Base-by-base conservation (phyloP, 2,797 vertebrate species). In the Eleutherodactylus coqui region DNA sequence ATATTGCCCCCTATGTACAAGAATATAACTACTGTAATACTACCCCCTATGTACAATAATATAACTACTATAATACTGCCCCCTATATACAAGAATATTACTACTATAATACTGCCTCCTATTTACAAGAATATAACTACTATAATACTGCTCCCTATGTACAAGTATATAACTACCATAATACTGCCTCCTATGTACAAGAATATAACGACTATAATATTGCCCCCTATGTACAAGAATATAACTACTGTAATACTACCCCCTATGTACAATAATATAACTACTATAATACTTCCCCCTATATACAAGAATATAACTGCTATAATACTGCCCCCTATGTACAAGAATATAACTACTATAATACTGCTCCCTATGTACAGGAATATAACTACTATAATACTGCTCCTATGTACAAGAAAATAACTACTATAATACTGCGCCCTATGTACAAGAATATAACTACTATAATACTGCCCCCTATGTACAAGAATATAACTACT, bases 131-230 rank as follows among this genome's bases (percentile, higher is more conserved):
- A 64, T 64, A 32, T 64, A 64, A 64, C 60, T 64, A 64, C 29
- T 64, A 64, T 64, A 64, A 55, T 55, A n/a, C 53, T 55, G 24
- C 21, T n/a, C 24, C n/a, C 24, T 55, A 55, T 55, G 24, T n/a
- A 55, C 53, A 55, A 55, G 53, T n/a, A 55, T 55, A 55, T 55
- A 55, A 55, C 53, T 55, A n/a, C 53, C n/a, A n/a, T 55, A 55
- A 55, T n/a, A 55, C 53, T 55, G 24, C 53, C 24, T 14, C 58
- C n/a, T 60, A 60, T 60, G 27, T 29, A 60, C 58, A 29, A 60
- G 58, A 60, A 60, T 60, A 60, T 60, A 60, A 60, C 58, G 27
- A 64, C 60, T 64, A 64, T 64, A 64, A 64, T 64, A 64, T 29
- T 32, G 14, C 55, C 11, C n/a, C 24, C 24, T 27, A 58, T 58